Evolutionary conservation across 2,113 vertebrate genomes (phyloP).

Genomic region (Mastomys coucha): DNA sequence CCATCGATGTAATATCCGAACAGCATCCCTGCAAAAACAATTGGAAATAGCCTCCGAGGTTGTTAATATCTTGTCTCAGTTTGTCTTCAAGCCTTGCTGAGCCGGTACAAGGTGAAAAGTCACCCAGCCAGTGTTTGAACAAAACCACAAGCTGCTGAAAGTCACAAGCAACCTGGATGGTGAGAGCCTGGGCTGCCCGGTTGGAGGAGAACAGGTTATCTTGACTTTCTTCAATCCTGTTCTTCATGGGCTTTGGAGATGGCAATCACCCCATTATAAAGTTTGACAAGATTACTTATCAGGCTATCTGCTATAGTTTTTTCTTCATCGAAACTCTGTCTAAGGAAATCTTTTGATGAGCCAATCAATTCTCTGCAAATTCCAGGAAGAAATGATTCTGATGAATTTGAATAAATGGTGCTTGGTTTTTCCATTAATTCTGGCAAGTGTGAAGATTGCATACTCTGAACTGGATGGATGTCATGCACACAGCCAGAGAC

Average conservation of each 20-base stretch:
- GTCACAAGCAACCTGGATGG: constrained; percentile 89
- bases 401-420: constrained; percentile 74
- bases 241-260: constrained; percentile 90
- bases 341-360: constrained; percentile 89
- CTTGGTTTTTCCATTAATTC: constrained; percentile 87
- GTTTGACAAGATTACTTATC: constrained; percentile 84
- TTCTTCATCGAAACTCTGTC: constrained; percentile 82
- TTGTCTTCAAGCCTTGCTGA: constrained; percentile 87
- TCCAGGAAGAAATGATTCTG: constrained; percentile 89
- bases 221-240: constrained; percentile 93
- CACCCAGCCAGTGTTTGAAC: constrained; percentile 89
- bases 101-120: constrained; percentile 78
- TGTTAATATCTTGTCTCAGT: constrained; percentile 91
- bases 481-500: constrained; percentile 95
- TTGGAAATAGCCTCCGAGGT: constrained; percentile 94
- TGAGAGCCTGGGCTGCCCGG: constrained; percentile 87
- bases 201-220: constrained; percentile 93
- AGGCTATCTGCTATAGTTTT: constrained; percentile 90
- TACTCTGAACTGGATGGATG: constrained; percentile 88
- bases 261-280: too few species aligned
- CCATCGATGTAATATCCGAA: constrained; percentile 96
- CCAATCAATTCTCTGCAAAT: constrained; percentile 94
- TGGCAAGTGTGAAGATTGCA: constrained; percentile 79
- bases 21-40: constrained; percentile 96
- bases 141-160: constrained; percentile 90